Evolutionary conservation across 35 echinoderm and acorn worm genomes (phyloP), one percentile per base, ranked within the genome.

Genomic region (Strongylocentrotus purpuratus): DNA sequence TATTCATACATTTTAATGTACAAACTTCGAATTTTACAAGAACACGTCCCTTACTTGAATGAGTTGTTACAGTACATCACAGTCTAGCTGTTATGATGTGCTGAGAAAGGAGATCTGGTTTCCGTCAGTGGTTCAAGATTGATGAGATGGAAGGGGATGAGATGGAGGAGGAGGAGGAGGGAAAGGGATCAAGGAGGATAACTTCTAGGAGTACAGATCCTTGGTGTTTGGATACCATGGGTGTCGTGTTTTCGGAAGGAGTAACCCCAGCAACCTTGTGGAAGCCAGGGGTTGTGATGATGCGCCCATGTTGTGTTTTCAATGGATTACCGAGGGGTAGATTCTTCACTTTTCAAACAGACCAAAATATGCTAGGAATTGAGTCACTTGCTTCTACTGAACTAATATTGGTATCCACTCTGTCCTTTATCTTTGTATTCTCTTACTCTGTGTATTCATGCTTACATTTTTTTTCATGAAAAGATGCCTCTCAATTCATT

Each of bases 191-290:
- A 89, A 46, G 87, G 87, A 31, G 87, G 87, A 46, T 89, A 46
- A 33, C 45, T 46, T 46, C 33, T 46, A 41, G 87, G 87, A 22
- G 87, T 89, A 25, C 87, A 45, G 10, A 46, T 45, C 32, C 33
- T 46, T 45, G 87, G 87, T 89, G 87, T 89, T 89, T 89, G 87
- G 87, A 89, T 89, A 89, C 45, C 45, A 46, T 33, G 87, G 87
- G 13, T 33, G 32, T 33, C 5, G 20, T 89, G 87, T 89, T 89
- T 89, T 89, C 33, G 33, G 87, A 89, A 89, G 87, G 87, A 89
- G 87, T 89, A 89, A 89, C 87, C 87, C 87, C 87, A 45, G 32
- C 87, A 89, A 89, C 87, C 87, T 89, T 46, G 87, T 89, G 87
- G 87, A 89, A 89, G 87, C 87, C 87, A 15, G 11, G 32, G 87